Base-by-base conservation (phyloP, 2,888 invertebrate genomes). In the Idaea straminata region DNA sequence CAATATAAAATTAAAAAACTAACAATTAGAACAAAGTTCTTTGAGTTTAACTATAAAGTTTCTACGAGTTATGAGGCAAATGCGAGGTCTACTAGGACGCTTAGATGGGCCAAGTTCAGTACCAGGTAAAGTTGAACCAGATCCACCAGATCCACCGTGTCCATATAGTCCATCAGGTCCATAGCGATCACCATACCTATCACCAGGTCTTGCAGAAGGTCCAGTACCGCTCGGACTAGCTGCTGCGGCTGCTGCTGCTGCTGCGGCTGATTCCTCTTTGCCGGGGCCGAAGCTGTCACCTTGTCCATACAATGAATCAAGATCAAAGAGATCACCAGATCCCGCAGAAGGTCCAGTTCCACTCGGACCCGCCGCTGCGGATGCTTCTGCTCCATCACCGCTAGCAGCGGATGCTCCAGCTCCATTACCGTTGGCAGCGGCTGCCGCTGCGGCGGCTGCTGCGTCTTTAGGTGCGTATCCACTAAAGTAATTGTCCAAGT, bases 21-120 rank as follows among this genome's bases (percentile, higher is more conserved):
- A 89, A 74, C 91, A 91, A 59, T 79, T 81, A 16, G 71, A 67
- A 69, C 89, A 91, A 61, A 13, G 47, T 47, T 62, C 84, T 83
- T 61, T 70, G 62, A 81, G 78, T 74, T 84, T 87, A 6, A 91
- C 85, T 47, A 80, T 71, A 35, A 89, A 79, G 67, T 87, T 83
- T 60, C 77, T 79, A 38, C 87, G 86, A 36, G 74, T 75, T 3
- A 88, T 79, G 57, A 77, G 80, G 68, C 90, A 89, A n/a, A 77
- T 71, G 70, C 81, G 83, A 63, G 85, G 84, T 15, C 79, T 75
- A 61, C 82, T 81, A 35, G 72, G 71, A 57, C 80, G 64, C 15
- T 62, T 58, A 35, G 36, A 36, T 3, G 66, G 61, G 61, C 62
- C 68, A 47, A 62, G 25, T 35, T 63, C 65, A 34, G 59, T n/a